These are phyloP conservation scores for Hetaerina americana DNA, from an alignment of 1,140 invertebrate species.

Conservation along the genomic window DNA sequence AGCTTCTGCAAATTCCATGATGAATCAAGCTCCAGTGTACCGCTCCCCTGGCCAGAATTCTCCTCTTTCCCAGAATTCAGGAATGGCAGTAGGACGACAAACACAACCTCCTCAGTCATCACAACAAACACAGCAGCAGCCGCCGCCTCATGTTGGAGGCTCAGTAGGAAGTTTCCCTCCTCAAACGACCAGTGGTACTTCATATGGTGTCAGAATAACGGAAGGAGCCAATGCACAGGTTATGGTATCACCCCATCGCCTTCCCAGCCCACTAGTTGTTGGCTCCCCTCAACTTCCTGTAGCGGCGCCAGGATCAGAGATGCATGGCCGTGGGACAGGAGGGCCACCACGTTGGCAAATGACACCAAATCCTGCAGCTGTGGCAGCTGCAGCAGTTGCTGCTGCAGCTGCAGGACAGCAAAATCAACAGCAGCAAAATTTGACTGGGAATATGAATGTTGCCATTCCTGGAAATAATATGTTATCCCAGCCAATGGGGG, in stretches of 20 bases:
- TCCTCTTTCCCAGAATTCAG: neutral
- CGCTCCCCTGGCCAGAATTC: conserved; percentile 5
- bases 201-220: neutral
- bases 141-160: conserved; percentile 3
- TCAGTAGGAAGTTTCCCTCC: neutral
- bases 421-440: conserved; percentile 26
- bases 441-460: conserved; percentile 20
- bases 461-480: conserved; percentile 14
- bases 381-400: neutral
- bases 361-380: conserved; percentile 13
- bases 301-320: conserved; percentile 9
- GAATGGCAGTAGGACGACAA: neutral
- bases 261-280: conserved; percentile 24
- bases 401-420: conserved; percentile 14
- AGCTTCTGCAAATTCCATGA: conserved; percentile 1
- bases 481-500: conserved; percentile 16
- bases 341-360: conserved; percentile 16
- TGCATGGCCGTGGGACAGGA: neutral
- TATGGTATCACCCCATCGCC: conserved; percentile 38
- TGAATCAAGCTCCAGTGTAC: conserved; percentile 1
- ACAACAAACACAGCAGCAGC: conserved; percentile 13
- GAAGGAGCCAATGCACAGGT: conserved; percentile 31
- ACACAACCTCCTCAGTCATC: conserved; percentile 10
- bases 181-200: neutral
- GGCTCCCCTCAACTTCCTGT: conserved; percentile 26